Evolutionary conservation across 2,888 invertebrate species (phyloP), one percentile per base, ranked within the genome.

Genomic region (Cerceris ruficornis): DNA sequence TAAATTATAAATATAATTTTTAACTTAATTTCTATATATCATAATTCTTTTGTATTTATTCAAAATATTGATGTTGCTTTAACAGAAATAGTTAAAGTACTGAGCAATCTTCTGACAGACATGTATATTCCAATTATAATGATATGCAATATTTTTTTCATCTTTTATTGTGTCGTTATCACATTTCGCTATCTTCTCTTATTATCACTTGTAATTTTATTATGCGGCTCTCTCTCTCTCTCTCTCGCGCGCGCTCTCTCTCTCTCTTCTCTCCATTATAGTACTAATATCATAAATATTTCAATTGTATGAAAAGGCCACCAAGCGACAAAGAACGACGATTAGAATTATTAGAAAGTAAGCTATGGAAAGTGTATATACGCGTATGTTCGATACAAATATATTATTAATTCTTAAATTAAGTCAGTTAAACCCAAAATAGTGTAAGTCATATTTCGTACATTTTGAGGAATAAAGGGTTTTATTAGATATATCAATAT

Each of bases 131-230:
- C 46, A 46, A 46, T 11, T 46, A 46, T 46, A 28, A 28, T 28
- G 28, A 28, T 46, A 46, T 6, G 46, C 46, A 46, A n/a, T 50
- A 50, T 50, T n/a, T n/a, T n/a, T n/a, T 50, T 50, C n/a, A 50
- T 50, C 50, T 46, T 46, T 46, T 11, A n/a, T 50, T 50, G 1
- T n/a, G 11, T n/a, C n/a, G n/a, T 50, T n/a, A n/a, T 50, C 6
- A n/a, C n/a, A 11, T n/a, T n/a, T n/a, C 50, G 6, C 11, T 46
- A 11, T 50, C 0, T 50, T 50, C n/a, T 11, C 50, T 50, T n/a
- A 50, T 7, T n/a, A 50, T 50, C n/a, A 50, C 50, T 50, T 50
- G n/a, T 50, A 50, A 11, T 50, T n/a, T 50, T 50, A 50, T n/a
- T 50, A 50, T 50, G n/a, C 50, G 46, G 6, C 11, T 46, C 9